A percentile compares a stretch with the other conserved stretches of the same genome.
These are phyloP conservation scores for Calcarius lapponicus DNA, from an alignment of 2,797 vertebrate species.

Conservation along the genomic window DNA sequence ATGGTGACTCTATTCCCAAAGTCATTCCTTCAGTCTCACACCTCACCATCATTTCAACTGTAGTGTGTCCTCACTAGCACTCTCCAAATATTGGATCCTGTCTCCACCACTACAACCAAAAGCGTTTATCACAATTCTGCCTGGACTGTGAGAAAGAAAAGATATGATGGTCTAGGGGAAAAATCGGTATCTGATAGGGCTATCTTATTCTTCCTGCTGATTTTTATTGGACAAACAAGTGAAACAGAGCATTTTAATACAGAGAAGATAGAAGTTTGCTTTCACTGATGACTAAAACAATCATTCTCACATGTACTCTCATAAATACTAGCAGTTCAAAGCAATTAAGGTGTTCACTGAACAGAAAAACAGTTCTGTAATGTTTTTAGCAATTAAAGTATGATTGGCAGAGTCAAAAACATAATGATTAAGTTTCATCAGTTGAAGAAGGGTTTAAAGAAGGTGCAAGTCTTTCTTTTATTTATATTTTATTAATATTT, in stretches of 20 bases:
- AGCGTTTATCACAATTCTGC: neutral
- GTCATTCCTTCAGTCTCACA: neutral
- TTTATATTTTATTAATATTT: conserved; percentile 30
- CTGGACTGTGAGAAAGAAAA: neutral
- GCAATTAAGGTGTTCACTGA: conserved; percentile 54
- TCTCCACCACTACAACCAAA: neutral
- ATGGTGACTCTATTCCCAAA: neutral
- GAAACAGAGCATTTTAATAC: neutral
- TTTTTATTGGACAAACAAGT: neutral
- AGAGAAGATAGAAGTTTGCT: neutral
- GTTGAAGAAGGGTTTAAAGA: conserved; percentile 6
- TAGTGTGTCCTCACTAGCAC: neutral
- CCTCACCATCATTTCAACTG: neutral
- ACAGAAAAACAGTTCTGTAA: neutral
- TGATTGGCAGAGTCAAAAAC: conserved; percentile 9
- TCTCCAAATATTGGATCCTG: neutral
- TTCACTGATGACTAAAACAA: neutral
- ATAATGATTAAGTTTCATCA: neutral
- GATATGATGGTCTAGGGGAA: neutral
- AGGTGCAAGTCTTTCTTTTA: neutral
- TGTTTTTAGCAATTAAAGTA: conserved; percentile 12
- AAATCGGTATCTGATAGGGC: neutral
- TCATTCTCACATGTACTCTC: neutral
- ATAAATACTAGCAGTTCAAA: conserved; percentile 16
- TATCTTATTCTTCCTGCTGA: neutral